A percentile compares a stretch with the other conserved stretches of the same genome.
Conservation (phyloP, 2,888 invertebrate genomes). For the Mactromeris polynyma region DNA sequence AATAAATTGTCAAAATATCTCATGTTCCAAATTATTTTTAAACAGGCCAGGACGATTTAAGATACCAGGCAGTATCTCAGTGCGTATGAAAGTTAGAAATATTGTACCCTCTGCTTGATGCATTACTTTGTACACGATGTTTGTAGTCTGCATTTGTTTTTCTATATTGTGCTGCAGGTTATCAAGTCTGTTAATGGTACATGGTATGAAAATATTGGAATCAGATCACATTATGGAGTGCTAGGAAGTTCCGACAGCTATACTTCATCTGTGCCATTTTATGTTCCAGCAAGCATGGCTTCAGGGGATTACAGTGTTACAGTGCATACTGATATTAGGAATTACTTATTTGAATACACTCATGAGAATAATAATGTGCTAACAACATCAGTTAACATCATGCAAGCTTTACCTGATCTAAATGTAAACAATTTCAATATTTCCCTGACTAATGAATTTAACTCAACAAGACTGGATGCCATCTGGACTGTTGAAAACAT, state of each 20-base stretch:
- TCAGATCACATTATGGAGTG: neutral
- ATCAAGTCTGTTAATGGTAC: neutral
- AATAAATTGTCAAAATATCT: too few species aligned
- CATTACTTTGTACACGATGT: neutral
- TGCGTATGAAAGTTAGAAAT: neutral
- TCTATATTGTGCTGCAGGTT: neutral
- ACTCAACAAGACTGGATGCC: neutral
- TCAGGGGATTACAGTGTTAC: slow-evolving; percentile 43
- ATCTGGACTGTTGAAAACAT: slow-evolving; percentile 13
- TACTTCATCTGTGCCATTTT: neutral
- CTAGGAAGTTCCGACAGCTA: neutral
- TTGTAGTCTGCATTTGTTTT: neutral
- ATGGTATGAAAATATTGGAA: neutral
- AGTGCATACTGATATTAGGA: neutral
- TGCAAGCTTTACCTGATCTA: slow-evolving; percentile 21
- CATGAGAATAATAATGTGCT: neutral
- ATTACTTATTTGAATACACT: slow-evolving; percentile 19
- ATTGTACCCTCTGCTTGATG: neutral
- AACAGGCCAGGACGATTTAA: too few species aligned
- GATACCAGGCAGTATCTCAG: too few species aligned
- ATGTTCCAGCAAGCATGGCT: slow-evolving; percentile 29
- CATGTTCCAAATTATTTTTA: too few species aligned
- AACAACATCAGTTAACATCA: neutral
- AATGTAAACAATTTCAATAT: neutral
- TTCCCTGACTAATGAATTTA: neutral